Evolutionary conservation across 2,797 vertebrate species (phyloP).

Genomic region (Acanthurus tractus): DNA sequence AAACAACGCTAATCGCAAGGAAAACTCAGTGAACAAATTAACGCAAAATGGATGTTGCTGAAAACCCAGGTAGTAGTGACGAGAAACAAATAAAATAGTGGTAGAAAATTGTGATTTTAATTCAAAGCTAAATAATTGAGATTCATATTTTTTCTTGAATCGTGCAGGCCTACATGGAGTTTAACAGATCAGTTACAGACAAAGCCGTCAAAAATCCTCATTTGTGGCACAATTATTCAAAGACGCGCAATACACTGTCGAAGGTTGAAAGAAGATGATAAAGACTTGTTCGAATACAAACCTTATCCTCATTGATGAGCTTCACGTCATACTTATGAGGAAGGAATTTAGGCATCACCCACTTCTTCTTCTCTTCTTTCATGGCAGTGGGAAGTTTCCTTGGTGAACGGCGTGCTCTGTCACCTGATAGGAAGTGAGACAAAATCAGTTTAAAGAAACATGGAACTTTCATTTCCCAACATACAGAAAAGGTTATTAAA

Average conservation of each 20-base stretch:
- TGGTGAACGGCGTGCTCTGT: constrained; percentile 95
- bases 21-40: no score
- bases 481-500: no score
- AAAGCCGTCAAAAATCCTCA: not conserved
- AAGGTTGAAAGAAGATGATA: not conserved
- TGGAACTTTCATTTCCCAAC: no score
- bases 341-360: constrained; percentile 97
- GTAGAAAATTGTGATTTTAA: no score
- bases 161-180: no score
- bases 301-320: constrained; percentile 96
- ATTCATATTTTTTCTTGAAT: no score
- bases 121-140: no score
- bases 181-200: not conserved
- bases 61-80: no score
- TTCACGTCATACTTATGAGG: constrained; percentile 97
- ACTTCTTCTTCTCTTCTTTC: constrained; percentile 96
- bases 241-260: not conserved
- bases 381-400: constrained; percentile 93
- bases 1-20: no score
- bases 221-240: not conserved
- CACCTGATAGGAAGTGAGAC: constrained; percentile 79
- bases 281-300: constrained; percentile 66
- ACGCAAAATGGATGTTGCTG: no score
- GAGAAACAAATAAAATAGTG: no score
- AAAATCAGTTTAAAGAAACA: no score